A percentile compares a stretch with the other conserved stretches of the same genome.
phyloP scores from a whole-genome alignment of 2,888 invertebrate genomes.

The Chloroclysta siterata region DNA sequence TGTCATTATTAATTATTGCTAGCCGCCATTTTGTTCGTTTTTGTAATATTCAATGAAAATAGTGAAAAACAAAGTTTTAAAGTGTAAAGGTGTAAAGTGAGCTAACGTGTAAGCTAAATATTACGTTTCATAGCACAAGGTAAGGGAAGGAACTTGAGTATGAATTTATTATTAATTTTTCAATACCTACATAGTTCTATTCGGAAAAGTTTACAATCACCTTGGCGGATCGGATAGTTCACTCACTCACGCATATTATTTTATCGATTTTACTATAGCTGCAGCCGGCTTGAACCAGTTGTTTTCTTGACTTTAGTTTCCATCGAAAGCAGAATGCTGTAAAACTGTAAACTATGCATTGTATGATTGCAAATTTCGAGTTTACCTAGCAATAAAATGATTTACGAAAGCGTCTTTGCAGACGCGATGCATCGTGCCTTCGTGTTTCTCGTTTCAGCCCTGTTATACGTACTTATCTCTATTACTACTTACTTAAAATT shows the following conservation, averaged over 20 bases:
- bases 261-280: constrained; percentile 20
- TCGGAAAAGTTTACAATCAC: background rate
- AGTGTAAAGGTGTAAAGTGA: background rate
- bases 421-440: no score
- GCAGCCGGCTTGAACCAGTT: constrained; percentile 15
- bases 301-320: background rate
- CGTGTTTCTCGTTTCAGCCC: no score
- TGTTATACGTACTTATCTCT: no score
- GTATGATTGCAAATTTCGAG: background rate
- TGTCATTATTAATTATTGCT: background rate
- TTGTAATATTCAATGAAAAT: constrained; percentile 15
- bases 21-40: constrained; percentile 60
- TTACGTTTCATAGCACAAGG: constrained; percentile 10
- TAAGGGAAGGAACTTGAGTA: constrained; percentile 3
- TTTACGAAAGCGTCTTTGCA: background rate
- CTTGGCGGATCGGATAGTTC: background rate
- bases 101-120: constrained; percentile 3
- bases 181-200: background rate
- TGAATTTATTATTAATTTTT: background rate
- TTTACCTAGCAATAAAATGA: background rate
- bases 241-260: background rate
- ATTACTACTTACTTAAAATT: no score
- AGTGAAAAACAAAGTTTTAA: constrained; percentile 7
- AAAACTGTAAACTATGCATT: background rate
- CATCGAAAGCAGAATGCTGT: background rate